A percentile compares a stretch with the other conserved stretches of the same genome.
Evolutionary conservation across 1,140 invertebrate genomes (phyloP).

Genomic region (Drosophila carrolli): DNA sequence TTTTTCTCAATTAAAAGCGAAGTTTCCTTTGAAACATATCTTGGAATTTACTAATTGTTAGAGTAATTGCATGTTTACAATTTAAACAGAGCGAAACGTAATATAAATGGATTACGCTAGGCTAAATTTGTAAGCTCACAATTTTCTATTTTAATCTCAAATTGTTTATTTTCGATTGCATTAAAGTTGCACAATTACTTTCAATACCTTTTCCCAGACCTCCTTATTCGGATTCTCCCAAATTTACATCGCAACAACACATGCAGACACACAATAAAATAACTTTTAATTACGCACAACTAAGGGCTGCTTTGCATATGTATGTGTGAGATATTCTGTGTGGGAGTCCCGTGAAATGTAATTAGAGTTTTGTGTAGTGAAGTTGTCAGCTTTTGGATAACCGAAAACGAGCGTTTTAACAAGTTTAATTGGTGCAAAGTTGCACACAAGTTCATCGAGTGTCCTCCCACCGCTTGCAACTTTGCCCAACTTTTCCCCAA

Average conservation of each 20-base stretch:
- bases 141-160: background rate
- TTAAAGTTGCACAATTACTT: background rate
- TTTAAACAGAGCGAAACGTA: background rate
- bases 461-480: constrained; percentile 34
- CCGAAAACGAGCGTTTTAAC: constrained; percentile 83
- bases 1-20: too few relatives aligned
- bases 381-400: constrained; percentile 82
- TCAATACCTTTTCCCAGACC: background rate
- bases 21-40: too few relatives aligned
- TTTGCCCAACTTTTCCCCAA: constrained; percentile 53
- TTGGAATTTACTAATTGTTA: too few relatives aligned
- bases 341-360: constrained; percentile 71
- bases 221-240: background rate
- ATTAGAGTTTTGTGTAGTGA: constrained; percentile 81
- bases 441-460: constrained; percentile 72
- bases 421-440: constrained; percentile 83
- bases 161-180: background rate
- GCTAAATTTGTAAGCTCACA: too few relatives aligned
- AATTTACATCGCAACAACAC: background rate
- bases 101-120: too few relatives aligned
- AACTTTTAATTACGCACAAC: constrained; percentile 81
- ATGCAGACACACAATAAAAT: constrained; percentile 72
- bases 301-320: constrained; percentile 51
- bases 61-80: too few relatives aligned
- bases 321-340: constrained; percentile 4